These are phyloP conservation scores for Tautogolabrus adspersus DNA, from an alignment of 2,113 vertebrate genomes.

Conservation along the genomic window DNA sequence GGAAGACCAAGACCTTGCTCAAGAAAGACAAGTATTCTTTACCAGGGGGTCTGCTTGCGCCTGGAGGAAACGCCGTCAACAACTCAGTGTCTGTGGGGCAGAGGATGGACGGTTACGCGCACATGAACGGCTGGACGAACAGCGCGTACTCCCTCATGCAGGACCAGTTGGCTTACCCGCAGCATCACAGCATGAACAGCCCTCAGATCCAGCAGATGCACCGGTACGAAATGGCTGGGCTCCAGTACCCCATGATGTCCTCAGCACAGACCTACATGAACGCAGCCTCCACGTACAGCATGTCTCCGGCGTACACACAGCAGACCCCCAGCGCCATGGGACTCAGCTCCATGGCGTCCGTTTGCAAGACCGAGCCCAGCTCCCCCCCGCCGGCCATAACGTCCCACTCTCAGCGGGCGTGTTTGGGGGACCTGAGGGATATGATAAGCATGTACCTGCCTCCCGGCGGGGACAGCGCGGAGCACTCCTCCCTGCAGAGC, in stretches of 20 bases:
- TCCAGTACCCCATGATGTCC: conserved; percentile 99
- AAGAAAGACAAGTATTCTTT: conserved; percentile 99
- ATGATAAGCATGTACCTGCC: conserved; percentile 99
- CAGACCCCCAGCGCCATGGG: conserved; percentile 91
- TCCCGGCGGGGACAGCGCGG: conserved; percentile 93
- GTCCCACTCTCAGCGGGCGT: conserved; percentile 96
- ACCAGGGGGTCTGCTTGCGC: conserved; percentile 91
- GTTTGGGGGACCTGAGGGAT: conserved; percentile 97
- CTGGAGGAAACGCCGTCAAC: conserved; percentile 86
- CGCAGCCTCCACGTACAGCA: conserved; percentile 91
- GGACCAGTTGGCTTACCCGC: conserved; percentile 94
- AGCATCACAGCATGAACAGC: conserved; percentile 94
- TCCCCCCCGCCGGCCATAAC: conserved; percentile 95
- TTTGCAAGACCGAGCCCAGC: conserved; percentile 97
- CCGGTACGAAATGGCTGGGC: conserved; percentile 96
- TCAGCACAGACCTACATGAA: conserved; percentile 96
- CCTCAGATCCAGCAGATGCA: conserved; percentile 97
- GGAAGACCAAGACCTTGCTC: conserved; percentile 98
- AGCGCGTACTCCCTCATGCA: conserved; percentile 97
- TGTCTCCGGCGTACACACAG: conserved; percentile 92
- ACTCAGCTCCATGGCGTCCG: conserved; percentile 91
- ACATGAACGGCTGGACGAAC: conserved; percentile 98
- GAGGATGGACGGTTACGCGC: conserved; percentile 95
- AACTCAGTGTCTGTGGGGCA: conserved; percentile 93
- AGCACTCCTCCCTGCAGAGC: conserved; percentile 90